Base-by-base conservation (phyloP, 2,888 invertebrate species). In the Pseudococcus jackbeardsleyi region DNA sequence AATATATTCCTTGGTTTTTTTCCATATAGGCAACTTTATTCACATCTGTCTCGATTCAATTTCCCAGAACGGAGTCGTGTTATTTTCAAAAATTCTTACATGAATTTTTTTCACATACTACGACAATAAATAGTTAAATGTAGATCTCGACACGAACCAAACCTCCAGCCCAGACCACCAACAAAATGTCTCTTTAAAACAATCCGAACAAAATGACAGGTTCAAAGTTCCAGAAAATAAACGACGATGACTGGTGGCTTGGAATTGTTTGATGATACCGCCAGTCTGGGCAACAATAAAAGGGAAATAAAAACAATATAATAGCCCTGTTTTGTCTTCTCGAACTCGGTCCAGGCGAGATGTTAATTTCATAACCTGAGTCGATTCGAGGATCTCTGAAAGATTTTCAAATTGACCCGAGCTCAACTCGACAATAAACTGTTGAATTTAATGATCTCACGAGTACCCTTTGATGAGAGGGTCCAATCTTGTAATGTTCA, bases 171-270 rank as follows among this genome's bases (percentile, higher is more conserved):
- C 84, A 22, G 84, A 50, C 48, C 84, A 84, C 84, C 84, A 77
- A 77, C 84, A 48, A 42, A 84, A 84, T 42, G 42, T 84, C 42
- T 39, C 84, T 84, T 42, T 0, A 19, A 84, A 85, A 85, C 33
- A 64, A 42, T 85, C 33, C 59, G 59, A 64, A 42, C 85, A 39
- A 85, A 85, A 85, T 64, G 85, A 59, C 85, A 64, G 64, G 59
- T 85, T 85, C 64, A 85, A 26, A 54, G 85, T 85, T 59, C 39
- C 64, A 54, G 85, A 64, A 85, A 59, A 85, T 85, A 85, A 85
- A 85, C 54, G 59, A 85, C 85, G 59, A 85, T 85, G 59, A 85
- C 85, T 85, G 64, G 64, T 85, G 85, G 85, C 85, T 85, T 54
- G 59, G 19, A 64, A 42, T 85, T 85, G 84, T 85, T 85, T 85